Percentiles rank a stretch among this genome's conserved stretches.
Conservation (phyloP, 2,888 invertebrate species). For the Coelinius sp. region DNA sequence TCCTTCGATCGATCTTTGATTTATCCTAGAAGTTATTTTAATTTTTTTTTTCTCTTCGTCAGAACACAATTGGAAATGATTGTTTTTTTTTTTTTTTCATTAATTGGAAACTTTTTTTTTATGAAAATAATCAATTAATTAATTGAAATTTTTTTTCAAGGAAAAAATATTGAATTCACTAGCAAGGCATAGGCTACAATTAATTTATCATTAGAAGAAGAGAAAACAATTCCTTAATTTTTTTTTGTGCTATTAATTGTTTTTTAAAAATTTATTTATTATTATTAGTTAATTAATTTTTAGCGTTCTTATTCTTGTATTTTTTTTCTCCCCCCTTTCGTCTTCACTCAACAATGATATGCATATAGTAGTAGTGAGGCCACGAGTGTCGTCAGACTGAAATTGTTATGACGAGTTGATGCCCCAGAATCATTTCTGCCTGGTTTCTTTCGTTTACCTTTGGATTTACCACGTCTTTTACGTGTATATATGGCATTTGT, state of each 20-base stretch:
- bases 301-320: neutral
- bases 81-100: neutral
- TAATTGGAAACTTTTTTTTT: neutral
- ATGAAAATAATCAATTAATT: neutral
- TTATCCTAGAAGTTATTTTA: neutral
- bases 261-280: neutral
- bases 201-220: conserved; percentile 50
- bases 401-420: conserved; percentile 39
- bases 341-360: conserved; percentile 60
- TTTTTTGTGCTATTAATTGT: conserved; percentile 34
- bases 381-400: conserved; percentile 54
- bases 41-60: neutral
- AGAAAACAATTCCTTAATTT: conserved; percentile 58
- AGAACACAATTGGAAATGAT: conserved; percentile 22
- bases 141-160: conserved; percentile 41
- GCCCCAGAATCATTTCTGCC: conserved; percentile 51
- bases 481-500: conserved; percentile 73
- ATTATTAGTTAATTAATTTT: conserved; percentile 17
- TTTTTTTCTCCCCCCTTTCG: neutral
- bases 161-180: too few species aligned
- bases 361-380: conserved; percentile 62
- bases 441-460: conserved; percentile 58
- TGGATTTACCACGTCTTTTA: conserved; percentile 62
- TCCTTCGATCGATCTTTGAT: conserved; percentile 11
- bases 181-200: conserved; percentile 57